phyloP scores from a whole-genome alignment of 2,113 vertebrate genomes.

The Callospermophilus lateralis region DNA sequence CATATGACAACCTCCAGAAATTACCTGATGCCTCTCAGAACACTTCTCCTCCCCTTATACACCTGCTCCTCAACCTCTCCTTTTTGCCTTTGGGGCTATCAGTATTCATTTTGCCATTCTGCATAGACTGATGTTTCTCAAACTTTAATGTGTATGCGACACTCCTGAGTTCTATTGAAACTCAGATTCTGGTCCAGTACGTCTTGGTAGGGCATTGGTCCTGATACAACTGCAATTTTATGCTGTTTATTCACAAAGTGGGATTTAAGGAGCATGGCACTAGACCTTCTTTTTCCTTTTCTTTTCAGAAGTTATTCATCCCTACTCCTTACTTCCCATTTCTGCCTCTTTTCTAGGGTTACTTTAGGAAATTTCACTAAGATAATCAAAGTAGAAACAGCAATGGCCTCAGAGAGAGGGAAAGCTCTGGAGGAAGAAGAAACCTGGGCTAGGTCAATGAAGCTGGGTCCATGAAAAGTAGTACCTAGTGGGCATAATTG shows the following conservation, averaged over 20 bases:
- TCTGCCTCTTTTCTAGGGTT: background rate
- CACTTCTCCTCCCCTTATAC: background rate
- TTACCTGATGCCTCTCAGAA: background rate
- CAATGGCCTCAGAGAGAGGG: background rate
- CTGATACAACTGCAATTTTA: background rate
- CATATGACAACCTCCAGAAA: background rate
- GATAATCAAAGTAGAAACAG: background rate
- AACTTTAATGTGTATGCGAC: background rate
- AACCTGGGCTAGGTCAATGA: background rate
- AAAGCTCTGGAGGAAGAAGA: background rate
- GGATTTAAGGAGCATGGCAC: background rate
- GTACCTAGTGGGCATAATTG: background rate
- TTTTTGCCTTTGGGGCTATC: background rate
- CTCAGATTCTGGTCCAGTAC: background rate
- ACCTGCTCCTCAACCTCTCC: background rate
- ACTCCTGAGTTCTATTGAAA: background rate
- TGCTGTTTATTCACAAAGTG: too few relatives aligned
- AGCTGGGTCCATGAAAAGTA: background rate
- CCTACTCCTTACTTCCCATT: background rate
- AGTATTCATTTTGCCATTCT: background rate
- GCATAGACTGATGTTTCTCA: background rate
- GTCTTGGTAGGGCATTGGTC: rapidly evolving
- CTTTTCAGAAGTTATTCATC: background rate
- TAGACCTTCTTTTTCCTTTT: background rate
- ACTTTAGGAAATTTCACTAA: background rate